A percentile compares a stretch with the other conserved stretches of the same genome.
Conservation (phyloP, 2,797 vertebrate genomes). For the Sebastes nivosus region DNA sequence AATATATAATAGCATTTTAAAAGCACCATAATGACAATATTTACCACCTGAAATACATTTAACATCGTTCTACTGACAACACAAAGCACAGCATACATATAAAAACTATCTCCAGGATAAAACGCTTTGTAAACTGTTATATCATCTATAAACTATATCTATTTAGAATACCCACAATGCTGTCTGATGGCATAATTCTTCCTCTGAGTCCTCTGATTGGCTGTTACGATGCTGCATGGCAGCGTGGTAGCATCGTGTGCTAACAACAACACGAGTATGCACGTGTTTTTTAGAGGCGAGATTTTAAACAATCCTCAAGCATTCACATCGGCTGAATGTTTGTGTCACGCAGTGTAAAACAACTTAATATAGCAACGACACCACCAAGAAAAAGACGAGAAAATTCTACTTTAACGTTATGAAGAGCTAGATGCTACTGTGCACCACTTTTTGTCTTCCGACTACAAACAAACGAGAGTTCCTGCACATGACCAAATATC, state of each 20-base stretch:
- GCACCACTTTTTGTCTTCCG: background rate
- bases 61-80: fast-evolving
- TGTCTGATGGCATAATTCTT: fast-evolving
- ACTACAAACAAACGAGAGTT: slow-evolving; percentile 5
- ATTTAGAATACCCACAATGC: slow-evolving; percentile 51
- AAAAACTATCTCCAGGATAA: fast-evolving
- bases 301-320: fast-evolving
- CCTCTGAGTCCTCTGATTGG: slow-evolving; percentile 37
- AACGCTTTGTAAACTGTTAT: background rate
- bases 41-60: background rate
- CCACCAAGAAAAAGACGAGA: fast-evolving
- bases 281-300: fast-evolving
- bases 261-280: background rate
- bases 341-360: fast-evolving
- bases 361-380: fast-evolving
- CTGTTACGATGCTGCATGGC: background rate
- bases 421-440: background rate
- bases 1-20: background rate
- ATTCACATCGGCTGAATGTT: fast-evolving
- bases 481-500: background rate
- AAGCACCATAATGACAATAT: background rate
- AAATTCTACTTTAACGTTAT: fast-evolving
- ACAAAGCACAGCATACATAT: fast-evolving
- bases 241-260: slow-evolving; percentile 24
- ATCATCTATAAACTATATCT: fast-evolving